These are phyloP conservation scores for Alouatta palliata DNA, from an alignment of 2,113 vertebrate species.

Conservation along the genomic window DNA sequence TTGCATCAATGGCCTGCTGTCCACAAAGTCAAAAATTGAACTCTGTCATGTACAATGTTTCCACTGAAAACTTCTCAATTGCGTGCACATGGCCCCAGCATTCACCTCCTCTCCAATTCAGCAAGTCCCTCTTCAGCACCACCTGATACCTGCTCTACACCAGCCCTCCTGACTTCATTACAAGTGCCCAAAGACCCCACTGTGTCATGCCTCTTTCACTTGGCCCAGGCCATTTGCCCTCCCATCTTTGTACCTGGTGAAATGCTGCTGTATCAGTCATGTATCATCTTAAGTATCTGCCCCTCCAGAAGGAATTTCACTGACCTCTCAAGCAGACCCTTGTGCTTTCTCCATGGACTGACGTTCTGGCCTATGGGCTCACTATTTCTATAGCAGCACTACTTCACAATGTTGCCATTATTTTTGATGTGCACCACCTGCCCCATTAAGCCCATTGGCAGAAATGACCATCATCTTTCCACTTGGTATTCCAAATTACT, in stretches of 20 bases:
- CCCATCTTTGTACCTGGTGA: neutral
- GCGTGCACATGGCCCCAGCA: neutral
- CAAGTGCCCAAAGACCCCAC: fast-evolving
- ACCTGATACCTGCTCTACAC: neutral
- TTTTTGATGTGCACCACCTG: neutral
- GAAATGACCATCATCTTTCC: neutral
- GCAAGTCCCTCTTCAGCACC: neutral
- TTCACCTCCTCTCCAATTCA: neutral
- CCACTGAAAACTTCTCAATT: neutral
- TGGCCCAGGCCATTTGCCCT: neutral
- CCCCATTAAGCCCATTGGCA: neutral
- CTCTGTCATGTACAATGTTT: fast-evolving
- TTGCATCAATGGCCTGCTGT: neutral
- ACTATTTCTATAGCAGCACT: neutral
- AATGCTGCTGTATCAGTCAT: neutral
- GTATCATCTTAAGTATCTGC: neutral
- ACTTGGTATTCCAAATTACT: neutral
- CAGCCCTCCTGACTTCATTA: neutral
- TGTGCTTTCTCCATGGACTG: neutral
- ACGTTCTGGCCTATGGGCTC: fast-evolving
- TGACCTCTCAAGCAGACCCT: neutral
- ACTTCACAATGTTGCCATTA: neutral
- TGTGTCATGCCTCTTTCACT: neutral
- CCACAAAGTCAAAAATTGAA: neutral
- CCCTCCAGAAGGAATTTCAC: neutral